Percentiles rank a stretch among this genome's conserved stretches.
Conservation (phyloP, 2,113 vertebrate genomes). For the Tachycineta bicolor region DNA sequence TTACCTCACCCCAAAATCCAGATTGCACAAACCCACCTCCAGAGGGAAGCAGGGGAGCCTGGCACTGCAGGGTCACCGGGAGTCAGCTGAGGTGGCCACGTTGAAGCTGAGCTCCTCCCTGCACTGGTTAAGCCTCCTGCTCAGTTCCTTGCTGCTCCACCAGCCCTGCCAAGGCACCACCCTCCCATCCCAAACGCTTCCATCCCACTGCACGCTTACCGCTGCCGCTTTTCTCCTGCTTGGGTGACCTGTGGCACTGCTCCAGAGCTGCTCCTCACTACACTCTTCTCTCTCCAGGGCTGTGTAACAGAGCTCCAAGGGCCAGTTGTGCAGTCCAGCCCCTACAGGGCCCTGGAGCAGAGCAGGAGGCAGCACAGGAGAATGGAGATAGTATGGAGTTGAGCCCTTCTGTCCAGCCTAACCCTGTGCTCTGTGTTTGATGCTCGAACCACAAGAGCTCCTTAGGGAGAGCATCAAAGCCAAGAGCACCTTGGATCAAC, state of each 20-base stretch:
- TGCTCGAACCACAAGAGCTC: neutral
- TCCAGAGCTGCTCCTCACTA: neutral
- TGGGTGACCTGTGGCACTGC: rapidly evolving
- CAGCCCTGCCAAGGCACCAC: neutral
- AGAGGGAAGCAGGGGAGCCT: neutral
- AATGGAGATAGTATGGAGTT: rapidly evolving
- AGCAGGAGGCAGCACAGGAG: neutral
- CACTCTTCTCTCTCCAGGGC: neutral
- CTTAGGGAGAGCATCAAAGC: neutral
- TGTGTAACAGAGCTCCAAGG: neutral
- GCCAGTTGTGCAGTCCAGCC: neutral
- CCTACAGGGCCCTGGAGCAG: neutral
- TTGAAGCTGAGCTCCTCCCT: neutral
- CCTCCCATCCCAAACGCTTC: neutral
- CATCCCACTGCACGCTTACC: neutral
- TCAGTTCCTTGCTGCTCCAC: neutral
- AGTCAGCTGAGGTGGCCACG: neutral
- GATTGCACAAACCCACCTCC: conserved; percentile 49
- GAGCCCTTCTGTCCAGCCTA: neutral
- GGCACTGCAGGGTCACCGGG: neutral
- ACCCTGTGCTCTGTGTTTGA: neutral
- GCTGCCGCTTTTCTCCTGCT: rapidly evolving
- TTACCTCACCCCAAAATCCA: conserved; percentile 56
- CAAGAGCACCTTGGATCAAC: neutral
- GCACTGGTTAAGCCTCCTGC: neutral